Conservation (phyloP, 1,140 invertebrate species). For the Melitaea cinxia region DNA sequence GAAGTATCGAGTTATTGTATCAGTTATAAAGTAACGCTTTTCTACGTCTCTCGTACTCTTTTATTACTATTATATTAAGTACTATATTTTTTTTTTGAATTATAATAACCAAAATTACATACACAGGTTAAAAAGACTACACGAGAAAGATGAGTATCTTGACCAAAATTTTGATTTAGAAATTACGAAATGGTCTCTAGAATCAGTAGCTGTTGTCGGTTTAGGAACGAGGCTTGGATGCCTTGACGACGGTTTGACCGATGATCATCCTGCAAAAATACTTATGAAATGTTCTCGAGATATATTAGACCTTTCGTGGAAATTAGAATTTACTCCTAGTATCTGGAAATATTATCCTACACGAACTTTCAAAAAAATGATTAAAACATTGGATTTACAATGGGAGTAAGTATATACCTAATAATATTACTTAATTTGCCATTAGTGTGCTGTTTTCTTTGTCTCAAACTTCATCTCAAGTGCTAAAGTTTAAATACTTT, state of each 20-base stretch:
- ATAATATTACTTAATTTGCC: conserved; percentile 8
- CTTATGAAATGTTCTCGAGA: conserved; percentile 84
- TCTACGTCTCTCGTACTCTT: too few species aligned
- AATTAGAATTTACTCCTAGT: conserved; percentile 84
- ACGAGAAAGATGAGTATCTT: conserved; percentile 44
- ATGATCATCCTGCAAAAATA: conserved; percentile 80
- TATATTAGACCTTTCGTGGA: conserved; percentile 83
- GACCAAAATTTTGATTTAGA: conserved; percentile 83
- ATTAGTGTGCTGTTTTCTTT: too few species aligned
- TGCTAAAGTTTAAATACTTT: too few species aligned
- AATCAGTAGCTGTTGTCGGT: conserved; percentile 85
- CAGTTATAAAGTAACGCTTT: too few species aligned
- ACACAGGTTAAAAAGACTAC: conserved; percentile 46
- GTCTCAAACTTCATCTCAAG: too few species aligned
- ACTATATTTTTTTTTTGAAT: not conserved
- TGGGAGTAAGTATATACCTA: conserved; percentile 60
- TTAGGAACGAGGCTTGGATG: conserved; percentile 86
- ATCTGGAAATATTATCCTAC: conserved; percentile 85
- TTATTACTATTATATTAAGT: too few species aligned
- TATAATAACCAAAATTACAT: not conserved
- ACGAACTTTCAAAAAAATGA: conserved; percentile 81
- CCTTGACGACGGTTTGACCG: conserved; percentile 70
- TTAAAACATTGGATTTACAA: conserved; percentile 71
- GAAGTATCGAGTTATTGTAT: too few species aligned
- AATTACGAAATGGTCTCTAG: conserved; percentile 86